Percentiles rank a stretch among this genome's conserved stretches.
phyloP scores from a whole-genome alignment of 2,797 vertebrate genomes.

The Harpagifer antarcticus region DNA sequence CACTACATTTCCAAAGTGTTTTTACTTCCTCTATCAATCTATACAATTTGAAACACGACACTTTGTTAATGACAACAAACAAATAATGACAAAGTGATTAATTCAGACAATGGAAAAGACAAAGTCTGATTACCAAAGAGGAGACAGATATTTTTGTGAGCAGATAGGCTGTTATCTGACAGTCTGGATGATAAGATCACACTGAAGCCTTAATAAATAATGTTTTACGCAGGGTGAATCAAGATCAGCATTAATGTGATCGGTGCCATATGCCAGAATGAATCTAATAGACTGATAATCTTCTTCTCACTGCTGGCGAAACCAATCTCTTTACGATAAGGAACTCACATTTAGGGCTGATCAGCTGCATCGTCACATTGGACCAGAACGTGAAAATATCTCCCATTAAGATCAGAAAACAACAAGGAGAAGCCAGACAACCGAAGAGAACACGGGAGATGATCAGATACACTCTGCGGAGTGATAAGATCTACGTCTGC shows the following conservation, averaged over 20 bases:
- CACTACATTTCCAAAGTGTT: conserved; percentile 44
- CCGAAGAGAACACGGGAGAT: conserved; percentile 58
- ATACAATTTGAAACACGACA: conserved; percentile 38
- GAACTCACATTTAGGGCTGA: conserved; percentile 85
- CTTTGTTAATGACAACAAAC: conserved; percentile 57
- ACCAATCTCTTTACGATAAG: conserved; percentile 91
- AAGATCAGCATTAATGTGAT: conserved; percentile 63
- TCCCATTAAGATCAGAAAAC: conserved; percentile 69
- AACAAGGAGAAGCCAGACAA: conserved; percentile 58
- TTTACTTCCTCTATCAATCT: conserved; percentile 38
- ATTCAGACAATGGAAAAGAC: conserved; percentile 66
- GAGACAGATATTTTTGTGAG: conserved; percentile 53
- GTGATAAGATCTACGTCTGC: conserved; percentile 67
- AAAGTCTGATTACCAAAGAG: conserved; percentile 64
- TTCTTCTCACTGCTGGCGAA: conserved; percentile 88
- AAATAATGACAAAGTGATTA: conserved; percentile 65
- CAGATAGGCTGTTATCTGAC: conserved; percentile 58
- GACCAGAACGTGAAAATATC: conserved; percentile 68
- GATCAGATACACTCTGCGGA: conserved; percentile 50
- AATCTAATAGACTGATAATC: conserved; percentile 78
- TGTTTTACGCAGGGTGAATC: conserved; percentile 54
- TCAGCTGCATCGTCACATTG: conserved; percentile 87
- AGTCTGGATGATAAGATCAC: conserved; percentile 67
- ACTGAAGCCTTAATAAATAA: conserved; percentile 68
- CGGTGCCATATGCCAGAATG: conserved; percentile 59